Evolutionary conservation across 1,140 invertebrate species (phyloP), one percentile per base, ranked within the genome.

Genomic region (Drosophila equinoxialis): DNA sequence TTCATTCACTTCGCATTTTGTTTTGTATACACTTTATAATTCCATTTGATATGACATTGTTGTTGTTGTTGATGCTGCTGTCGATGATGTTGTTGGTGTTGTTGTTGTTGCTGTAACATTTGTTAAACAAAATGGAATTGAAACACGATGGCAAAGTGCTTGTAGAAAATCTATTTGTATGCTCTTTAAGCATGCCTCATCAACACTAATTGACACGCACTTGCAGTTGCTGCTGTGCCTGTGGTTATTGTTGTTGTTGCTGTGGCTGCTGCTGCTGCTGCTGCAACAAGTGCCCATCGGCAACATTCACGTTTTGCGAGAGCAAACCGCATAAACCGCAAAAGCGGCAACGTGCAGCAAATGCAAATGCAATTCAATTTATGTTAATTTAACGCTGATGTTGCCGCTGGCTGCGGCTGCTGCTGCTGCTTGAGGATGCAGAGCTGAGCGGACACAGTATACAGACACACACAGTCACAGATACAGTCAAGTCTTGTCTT

Each of bases 361-460:
- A 87, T 79, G 86, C 86, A 91, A 91, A 91, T 91, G 90, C 90
- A 91, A 91, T 91, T 91, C 90, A 91, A 91, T 91, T 91, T 90
- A 89, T 86, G 83, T 80, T 82, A 87, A 91, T 91, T 91, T 87
- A 91, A 90, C 77, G 74, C 77, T 78, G 69, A 54, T 61, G 63
- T 33, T 65, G 57, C 73, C 71, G 71, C 41, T 42, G 69, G 55
- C 45, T 42, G 66, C 30, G 30, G 57, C 73, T 68, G 71, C 35
- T 39, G 69, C 30, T 42, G 66, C 30, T 30, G 30, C 30, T 30
- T 5, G 30, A 30, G 55, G 57, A 8, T 77, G 65, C 58, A 58
- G 45, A 30, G 7, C 35, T 10, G 8, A 37, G 35, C 64, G 30
- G 6, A 6, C 66, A 64, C 65, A 54, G 70, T 74, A 23, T 0